Evolutionary conservation across 2,888 invertebrate genomes (phyloP), one percentile per base, ranked within the genome.

Genomic region (Linyphia triangularis): DNA sequence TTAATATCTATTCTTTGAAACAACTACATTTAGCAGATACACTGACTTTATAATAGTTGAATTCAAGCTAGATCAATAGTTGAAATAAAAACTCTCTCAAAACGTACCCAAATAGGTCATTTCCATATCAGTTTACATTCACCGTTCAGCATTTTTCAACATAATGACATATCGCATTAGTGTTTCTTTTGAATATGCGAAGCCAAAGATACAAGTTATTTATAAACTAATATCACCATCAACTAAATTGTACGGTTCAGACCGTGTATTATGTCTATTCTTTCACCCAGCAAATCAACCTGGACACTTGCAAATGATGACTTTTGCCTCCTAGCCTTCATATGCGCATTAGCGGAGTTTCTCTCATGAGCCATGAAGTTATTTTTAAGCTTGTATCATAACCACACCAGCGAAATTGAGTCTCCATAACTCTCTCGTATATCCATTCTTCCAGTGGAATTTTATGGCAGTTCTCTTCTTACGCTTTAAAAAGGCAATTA

Each of bases 401-500:
- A 40, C 10, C 40, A 6, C 40, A n/a, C 10, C 61, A 26, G 1
- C 61, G 13, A 22, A 61, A 61, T 61, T 22, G 22, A 19, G 22
- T 26, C 9, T 22, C n/a, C 19, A 61, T 10, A 24, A 22, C 26
- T 59, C 59, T n/a, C 40, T 40, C 40, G 10, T 16, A 51, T 51
- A 5, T 5, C n/a, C 16, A 16, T 51, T 51, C 51, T 51, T n/a
- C n/a, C n/a, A 1, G 10, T n/a, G 6, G 51, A n/a, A 51, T 51
- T 51, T 51, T 16, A 51, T 51, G 51, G 51, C 51, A 51, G 51
- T 9, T 5, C 5, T n/a, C n/a, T n/a, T n/a, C n/a, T n/a, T n/a
- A 51, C n/a, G 13, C n/a, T 51, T 51, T 30, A 72, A 19, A 51
- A 73, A 83, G 57, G 65, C 61, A 83, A 83, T 83, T 83, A 83